phyloP scores from a whole-genome alignment of 2,888 invertebrate species.

The Dynastes grantii region DNA sequence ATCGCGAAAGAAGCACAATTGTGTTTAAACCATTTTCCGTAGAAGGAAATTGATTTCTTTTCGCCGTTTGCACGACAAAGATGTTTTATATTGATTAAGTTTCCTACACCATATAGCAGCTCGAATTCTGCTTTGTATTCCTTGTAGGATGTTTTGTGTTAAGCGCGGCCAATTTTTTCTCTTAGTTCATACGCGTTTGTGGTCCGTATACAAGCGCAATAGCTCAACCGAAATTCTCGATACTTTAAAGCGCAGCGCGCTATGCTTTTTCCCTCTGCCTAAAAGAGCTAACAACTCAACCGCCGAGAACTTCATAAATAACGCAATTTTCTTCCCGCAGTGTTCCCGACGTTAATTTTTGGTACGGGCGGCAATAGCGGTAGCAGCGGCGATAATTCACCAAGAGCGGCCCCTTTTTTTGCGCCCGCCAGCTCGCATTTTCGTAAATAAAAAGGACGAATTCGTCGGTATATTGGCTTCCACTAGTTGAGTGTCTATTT shows the following conservation, averaged over 20 bases:
- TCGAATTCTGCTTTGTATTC: conserved; percentile 34
- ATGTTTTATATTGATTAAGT: conserved; percentile 22
- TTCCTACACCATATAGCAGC: background rate
- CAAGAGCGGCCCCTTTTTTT: conserved; percentile 33
- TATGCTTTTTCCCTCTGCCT: conserved; percentile 4
- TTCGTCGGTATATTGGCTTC: conserved; percentile 41
- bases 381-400: conserved; percentile 27
- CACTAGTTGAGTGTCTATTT: conserved; percentile 44
- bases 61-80: background rate
- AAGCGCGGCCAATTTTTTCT: conserved; percentile 40
- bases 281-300: conserved; percentile 33
- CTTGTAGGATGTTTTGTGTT: conserved; percentile 40
- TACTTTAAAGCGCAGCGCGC: conserved; percentile 35
- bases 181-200: background rate
- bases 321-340: conserved; percentile 45
- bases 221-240: conserved; percentile 26
- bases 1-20: too few species aligned
- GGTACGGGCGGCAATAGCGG: conserved; percentile 12
- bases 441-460: conserved; percentile 39
- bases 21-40: too few species aligned
- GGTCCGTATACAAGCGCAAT: background rate
- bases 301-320: conserved; percentile 44
- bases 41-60: conserved; percentile 3
- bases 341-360: conserved; percentile 45
- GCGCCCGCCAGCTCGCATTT: conserved; percentile 1